Base-by-base conservation (phyloP, 2,797 vertebrate genomes). In the Naso thynnoides region DNA sequence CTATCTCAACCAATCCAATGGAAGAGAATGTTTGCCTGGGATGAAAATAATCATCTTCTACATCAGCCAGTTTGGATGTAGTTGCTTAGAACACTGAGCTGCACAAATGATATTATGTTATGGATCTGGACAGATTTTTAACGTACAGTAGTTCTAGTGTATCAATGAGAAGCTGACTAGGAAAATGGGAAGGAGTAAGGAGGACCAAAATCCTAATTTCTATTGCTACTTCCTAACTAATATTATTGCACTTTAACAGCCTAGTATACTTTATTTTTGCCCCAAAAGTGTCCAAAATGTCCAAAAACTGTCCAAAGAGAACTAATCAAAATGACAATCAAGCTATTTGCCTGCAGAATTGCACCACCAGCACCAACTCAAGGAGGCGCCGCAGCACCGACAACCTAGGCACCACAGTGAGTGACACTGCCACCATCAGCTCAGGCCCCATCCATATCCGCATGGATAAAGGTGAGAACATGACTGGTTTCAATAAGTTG, bases 371-470 rank as follows among this genome's bases (percentile, higher is more conserved):
- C 49, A 41, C 8, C 41, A 29, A 5, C 2, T 31, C 6, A 0
- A 91, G 89, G 47, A 81, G 44, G 49, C 86, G 83, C 6, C 90
- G 91, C 27, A 73, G 74, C 19, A 16, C 29, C 2, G 19, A 79
- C 1, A 16, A 39, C 16, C 24, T 82, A 23, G 81, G 4, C 23
- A 90, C 90, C 6, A 57, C 76, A 2, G 92, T 94, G 58, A 94
- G 87, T 6, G 87, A 92, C 31, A 56, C 62, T 8, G 90, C 93
- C 61, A 94, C 88, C 0, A 79, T 94, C 54, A 92, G 27, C 73
- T 94, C 93, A 0, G 82, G 87, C 8, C 86, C 85, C 55, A 92
- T 94, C 72, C 67, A 26, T 23, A 89, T 49, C 41, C 84, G 59
- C 33, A 29, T 78, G 19, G 79, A 89, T 42, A 73, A 54, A 0